phyloP scores from a whole-genome alignment of 2,113 vertebrate genomes.

The Columba janthina region DNA sequence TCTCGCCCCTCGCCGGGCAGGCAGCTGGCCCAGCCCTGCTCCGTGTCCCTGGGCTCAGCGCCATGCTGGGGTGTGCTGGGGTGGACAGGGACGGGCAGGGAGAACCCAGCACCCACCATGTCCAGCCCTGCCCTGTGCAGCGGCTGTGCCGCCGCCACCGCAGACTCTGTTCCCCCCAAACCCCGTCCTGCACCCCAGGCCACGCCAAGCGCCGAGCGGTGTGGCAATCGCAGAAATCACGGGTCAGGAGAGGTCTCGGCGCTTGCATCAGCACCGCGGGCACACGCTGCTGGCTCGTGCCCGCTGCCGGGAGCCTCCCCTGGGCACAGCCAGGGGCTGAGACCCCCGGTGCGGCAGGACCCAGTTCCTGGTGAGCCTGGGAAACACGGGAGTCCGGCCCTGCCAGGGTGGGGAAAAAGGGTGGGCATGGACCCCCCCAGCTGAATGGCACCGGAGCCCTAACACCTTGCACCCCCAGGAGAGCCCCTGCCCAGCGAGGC shows the following conservation, averaged over 20 bases:
- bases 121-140: background rate
- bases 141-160: background rate
- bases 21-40: background rate
- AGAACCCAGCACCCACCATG: too few relatives aligned
- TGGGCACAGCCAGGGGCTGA: accelerated
- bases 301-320: background rate
- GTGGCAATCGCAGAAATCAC: background rate
- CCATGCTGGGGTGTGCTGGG: background rate
- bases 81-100: too few relatives aligned
- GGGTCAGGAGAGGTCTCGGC: background rate
- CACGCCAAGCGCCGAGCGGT: background rate
- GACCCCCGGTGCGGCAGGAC: background rate
- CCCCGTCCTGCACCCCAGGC: background rate
- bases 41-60: background rate
- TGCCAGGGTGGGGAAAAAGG: background rate
- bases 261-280: background rate
- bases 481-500: background rate
- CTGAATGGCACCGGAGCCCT: background rate
- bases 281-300: accelerated
- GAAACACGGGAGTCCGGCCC: accelerated
- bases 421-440: accelerated
- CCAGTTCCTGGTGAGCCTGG: background rate
- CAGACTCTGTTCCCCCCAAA: accelerated
- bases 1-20: background rate
- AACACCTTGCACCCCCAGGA: too few relatives aligned